Conservation (phyloP, 2,797 vertebrate genomes). For the Muraenolepis orangiensis region DNA sequence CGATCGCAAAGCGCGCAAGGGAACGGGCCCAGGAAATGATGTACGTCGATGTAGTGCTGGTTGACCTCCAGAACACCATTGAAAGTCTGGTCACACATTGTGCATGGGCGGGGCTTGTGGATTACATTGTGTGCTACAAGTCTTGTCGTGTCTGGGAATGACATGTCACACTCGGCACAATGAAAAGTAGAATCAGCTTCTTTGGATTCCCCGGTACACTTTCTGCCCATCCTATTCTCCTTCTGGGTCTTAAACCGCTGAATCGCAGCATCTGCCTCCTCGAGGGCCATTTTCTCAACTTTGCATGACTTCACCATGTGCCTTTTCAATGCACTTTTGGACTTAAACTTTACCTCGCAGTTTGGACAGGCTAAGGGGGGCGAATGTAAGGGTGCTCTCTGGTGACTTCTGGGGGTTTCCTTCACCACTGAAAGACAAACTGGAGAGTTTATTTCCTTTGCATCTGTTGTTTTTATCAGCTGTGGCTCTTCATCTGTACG, state of each 20-base stretch:
- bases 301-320: slow-evolving; percentile 10
- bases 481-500: background rate
- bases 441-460: background rate
- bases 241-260: background rate
- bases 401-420: background rate
- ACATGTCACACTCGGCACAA: slow-evolving; percentile 20
- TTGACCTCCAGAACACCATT: slow-evolving; percentile 13
- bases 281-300: background rate
- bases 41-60: slow-evolving; percentile 19
- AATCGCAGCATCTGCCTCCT: background rate
- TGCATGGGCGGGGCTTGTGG: slow-evolving; percentile 18
- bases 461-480: background rate
- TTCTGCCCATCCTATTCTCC: background rate
- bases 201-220: background rate
- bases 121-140: slow-evolving; percentile 16
- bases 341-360: slow-evolving; percentile 9
- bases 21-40: slow-evolving; percentile 27
- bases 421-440: background rate
- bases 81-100: slow-evolving; percentile 14
- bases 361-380: background rate
- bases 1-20: slow-evolving; percentile 20
- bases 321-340: slow-evolving; percentile 5
- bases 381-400: background rate
- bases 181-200: background rate
- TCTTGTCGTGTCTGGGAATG: slow-evolving; percentile 12